Conservation (phyloP, 2,113 vertebrate genomes). For the Rhabdomys dilectus region DNA sequence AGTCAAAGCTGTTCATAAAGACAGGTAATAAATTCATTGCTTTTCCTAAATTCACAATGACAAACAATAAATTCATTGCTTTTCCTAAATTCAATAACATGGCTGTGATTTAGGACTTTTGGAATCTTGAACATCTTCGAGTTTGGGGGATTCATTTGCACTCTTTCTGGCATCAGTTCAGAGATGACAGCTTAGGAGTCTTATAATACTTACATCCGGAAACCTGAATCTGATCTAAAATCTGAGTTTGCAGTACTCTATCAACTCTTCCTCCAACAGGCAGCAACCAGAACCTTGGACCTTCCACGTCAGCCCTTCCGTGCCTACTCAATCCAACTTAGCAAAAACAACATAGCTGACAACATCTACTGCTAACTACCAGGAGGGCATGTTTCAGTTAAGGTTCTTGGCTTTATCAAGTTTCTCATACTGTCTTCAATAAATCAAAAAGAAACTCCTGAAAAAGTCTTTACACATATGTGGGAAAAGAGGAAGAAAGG, state of each 20-base stretch:
- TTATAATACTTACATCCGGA: background rate
- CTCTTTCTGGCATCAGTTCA: background rate
- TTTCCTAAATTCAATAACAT: background rate
- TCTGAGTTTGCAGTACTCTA: background rate
- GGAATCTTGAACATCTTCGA: background rate
- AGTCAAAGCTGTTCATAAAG: background rate
- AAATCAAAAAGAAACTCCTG: background rate
- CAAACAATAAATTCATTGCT: background rate
- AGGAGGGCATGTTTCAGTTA: background rate
- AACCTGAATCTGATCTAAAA: background rate
- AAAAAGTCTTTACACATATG: background rate
- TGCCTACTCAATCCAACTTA: background rate
- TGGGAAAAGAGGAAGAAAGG: background rate
- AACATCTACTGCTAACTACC: background rate
- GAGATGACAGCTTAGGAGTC: background rate
- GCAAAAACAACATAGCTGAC: background rate
- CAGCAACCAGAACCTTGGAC: background rate
- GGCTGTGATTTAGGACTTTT: constrained; percentile 1
- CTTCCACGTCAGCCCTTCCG: background rate
- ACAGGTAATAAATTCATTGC: background rate
- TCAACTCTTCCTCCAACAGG: background rate
- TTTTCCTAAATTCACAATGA: background rate
- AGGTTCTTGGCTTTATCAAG: background rate
- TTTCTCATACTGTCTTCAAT: background rate
- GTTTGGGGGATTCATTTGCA: background rate